phyloP scores from a whole-genome alignment of 2,113 vertebrate species.

The Coptodon rendalli region DNA sequence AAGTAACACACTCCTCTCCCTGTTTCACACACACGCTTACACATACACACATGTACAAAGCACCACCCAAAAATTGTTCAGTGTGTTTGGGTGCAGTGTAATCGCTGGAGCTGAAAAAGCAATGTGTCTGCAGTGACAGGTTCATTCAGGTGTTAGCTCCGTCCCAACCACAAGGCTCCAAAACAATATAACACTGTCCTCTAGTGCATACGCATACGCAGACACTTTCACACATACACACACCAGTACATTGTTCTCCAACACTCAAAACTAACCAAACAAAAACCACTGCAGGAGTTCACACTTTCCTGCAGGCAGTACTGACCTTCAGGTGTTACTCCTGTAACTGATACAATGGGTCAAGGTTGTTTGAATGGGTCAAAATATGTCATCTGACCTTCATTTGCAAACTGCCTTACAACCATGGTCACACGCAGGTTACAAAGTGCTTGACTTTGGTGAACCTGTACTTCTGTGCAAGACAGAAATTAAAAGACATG shows the following conservation, averaged over 20 bases:
- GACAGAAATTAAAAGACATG: not conserved
- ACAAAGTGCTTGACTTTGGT: not conserved
- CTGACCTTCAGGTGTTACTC: not conserved
- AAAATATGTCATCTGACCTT: not conserved
- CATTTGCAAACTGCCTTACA: not conserved
- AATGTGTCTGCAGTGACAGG: constrained; percentile 71
- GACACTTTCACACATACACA: not conserved
- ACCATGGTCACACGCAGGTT: not conserved
- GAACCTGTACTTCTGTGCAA: not conserved
- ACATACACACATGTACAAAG: constrained; percentile 7
- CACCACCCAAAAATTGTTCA: constrained; percentile 32
- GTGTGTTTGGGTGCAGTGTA: constrained; percentile 54
- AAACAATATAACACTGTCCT: constrained; percentile 61
- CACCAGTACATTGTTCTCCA: not conserved
- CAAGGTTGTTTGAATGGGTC: not conserved
- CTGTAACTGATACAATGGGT: not conserved
- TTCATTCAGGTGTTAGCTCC: constrained; percentile 70
- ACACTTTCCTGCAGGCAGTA: not conserved
- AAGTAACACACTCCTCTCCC: not conserved
- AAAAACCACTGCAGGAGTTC: constrained; percentile 3
- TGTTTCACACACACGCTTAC: not conserved
- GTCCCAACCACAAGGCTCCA: constrained; percentile 51
- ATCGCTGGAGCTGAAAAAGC: constrained; percentile 69
- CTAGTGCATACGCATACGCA: constrained; percentile 15
- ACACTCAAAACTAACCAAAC: not conserved